Evolutionary conservation across 2,888 invertebrate species (phyloP).

Genomic region (Diloba caeruleocephala): DNA sequence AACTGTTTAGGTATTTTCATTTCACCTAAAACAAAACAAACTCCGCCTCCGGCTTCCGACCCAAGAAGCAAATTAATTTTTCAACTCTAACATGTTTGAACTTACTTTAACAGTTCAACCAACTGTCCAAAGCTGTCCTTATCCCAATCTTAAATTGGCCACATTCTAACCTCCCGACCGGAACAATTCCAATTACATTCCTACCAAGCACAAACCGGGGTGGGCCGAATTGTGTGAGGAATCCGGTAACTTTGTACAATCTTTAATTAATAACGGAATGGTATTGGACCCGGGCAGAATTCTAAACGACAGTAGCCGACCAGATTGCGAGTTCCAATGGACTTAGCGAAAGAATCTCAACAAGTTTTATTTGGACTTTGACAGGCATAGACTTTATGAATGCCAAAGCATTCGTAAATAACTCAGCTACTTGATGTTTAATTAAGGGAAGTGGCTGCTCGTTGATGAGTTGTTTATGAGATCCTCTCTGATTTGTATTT

Average conservation of each 20-base stretch:
- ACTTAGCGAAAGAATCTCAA: slow-evolving; percentile 48
- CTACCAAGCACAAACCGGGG: slow-evolving; percentile 67
- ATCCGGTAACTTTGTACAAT: slow-evolving; percentile 76
- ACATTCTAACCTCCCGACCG: slow-evolving; percentile 72
- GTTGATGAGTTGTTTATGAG: slow-evolving; percentile 20
- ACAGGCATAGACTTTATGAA: slow-evolving; percentile 25
- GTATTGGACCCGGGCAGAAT: slow-evolving; percentile 65
- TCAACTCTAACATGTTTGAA: slow-evolving; percentile 59
- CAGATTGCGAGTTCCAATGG: slow-evolving; percentile 49
- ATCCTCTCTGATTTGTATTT: slow-evolving; percentile 9
- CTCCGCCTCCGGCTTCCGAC: slow-evolving; percentile 15
- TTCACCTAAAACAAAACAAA: slow-evolving; percentile 30
- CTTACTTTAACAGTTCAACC: slow-evolving; percentile 57
- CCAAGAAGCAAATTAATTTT: slow-evolving; percentile 55
- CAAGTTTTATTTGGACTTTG: slow-evolving; percentile 44
- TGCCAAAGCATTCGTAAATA: slow-evolving; percentile 14
- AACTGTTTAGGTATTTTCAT: slow-evolving; percentile 18
- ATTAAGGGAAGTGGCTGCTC: slow-evolving; percentile 16
- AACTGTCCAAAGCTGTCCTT: slow-evolving; percentile 67
- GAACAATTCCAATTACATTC: slow-evolving; percentile 87
- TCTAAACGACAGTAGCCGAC: slow-evolving; percentile 63
- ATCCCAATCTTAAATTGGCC: slow-evolving; percentile 79
- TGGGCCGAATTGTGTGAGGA: slow-evolving; percentile 72
- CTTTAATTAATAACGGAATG: slow-evolving; percentile 79
- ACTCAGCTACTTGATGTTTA: slow-evolving; percentile 20